Conservation (phyloP, 2,888 invertebrate genomes). For the Tholera decimalis region DNA sequence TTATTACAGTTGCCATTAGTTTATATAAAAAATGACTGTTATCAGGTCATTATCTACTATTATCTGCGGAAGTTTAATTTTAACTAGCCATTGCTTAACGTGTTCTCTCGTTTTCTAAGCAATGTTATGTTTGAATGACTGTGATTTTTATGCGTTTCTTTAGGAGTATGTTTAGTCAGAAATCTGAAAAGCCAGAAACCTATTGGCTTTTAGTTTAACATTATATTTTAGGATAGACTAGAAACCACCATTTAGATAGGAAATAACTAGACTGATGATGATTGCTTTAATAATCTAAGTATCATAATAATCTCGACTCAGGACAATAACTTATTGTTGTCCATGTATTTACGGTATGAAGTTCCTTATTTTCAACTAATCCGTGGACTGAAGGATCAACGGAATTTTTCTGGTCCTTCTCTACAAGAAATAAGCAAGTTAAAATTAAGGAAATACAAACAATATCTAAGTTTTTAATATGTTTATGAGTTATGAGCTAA, state of each 20-base stretch:
- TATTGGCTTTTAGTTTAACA: no score
- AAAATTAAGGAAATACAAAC: conserved; percentile 41
- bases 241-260: no score
- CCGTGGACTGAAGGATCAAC: background rate
- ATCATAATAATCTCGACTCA: no score
- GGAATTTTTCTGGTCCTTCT: background rate
- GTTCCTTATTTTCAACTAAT: conserved; percentile 8
- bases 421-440: background rate
- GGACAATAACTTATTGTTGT: no score
- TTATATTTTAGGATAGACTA: no score
- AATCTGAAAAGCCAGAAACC: no score
- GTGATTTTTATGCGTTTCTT: background rate
- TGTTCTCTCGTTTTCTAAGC: conserved; percentile 16
- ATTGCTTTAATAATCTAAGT: no score
- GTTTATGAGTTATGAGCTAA: conserved; percentile 40
- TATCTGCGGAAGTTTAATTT: conserved; percentile 48
- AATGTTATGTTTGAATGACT: background rate
- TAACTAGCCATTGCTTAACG: conserved; percentile 28
- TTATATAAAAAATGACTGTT: conserved; percentile 35
- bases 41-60: conserved; percentile 58
- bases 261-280: no score
- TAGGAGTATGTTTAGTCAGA: no score
- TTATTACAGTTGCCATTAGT: conserved; percentile 35
- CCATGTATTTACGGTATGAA: background rate
- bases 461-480: conserved; percentile 8